These are phyloP conservation scores for Drosophila siamana DNA, from an alignment of 2,888 invertebrate genomes.

Conservation along the genomic window DNA sequence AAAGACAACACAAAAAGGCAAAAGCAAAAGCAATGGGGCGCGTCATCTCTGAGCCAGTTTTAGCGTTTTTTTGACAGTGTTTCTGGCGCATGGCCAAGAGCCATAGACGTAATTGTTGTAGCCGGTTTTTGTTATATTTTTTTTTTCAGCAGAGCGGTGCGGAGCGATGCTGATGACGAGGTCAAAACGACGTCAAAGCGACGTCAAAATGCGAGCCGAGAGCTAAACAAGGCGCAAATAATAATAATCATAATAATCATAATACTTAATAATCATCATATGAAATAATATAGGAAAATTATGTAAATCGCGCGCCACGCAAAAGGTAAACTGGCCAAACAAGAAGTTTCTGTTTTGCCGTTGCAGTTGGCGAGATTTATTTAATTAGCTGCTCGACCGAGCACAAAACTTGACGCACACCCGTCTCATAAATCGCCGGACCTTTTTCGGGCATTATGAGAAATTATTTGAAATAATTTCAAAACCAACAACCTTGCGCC, in stretches of 20 bases:
- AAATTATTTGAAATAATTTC: conserved; percentile 31
- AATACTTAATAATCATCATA: conserved; percentile 58
- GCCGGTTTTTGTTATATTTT: conserved; percentile 62
- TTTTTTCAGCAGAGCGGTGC: too few species aligned
- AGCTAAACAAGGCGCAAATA: conserved; percentile 60
- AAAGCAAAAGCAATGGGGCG: conserved; percentile 20
- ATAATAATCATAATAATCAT: conserved; percentile 58
- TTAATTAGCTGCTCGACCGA: conserved; percentile 50
- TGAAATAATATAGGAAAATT: conserved; percentile 70
- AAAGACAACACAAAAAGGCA: conserved; percentile 34
- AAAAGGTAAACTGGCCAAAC: conserved; percentile 60
- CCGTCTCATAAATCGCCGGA: conserved; percentile 33
- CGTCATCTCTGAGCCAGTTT: conserved; percentile 39
- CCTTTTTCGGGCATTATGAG: conserved; percentile 42
- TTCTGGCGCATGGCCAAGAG: conserved; percentile 69
- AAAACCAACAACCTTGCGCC: conserved; percentile 3
- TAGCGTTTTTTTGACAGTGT: conserved; percentile 32
- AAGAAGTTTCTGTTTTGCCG: conserved; percentile 36
- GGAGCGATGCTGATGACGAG: conserved; percentile 31
- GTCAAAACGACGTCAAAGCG: conserved; percentile 27
- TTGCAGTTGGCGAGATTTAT: conserved; percentile 43
- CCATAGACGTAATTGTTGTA: conserved; percentile 44
- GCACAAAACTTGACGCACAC: conserved; percentile 30
- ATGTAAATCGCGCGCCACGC: conserved; percentile 64
- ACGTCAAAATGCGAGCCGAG: conserved; percentile 30